Percentiles rank a stretch among this genome's conserved stretches.
phyloP scores from a whole-genome alignment of 1,140 invertebrate species.

The Pachypeltis micranthus region DNA sequence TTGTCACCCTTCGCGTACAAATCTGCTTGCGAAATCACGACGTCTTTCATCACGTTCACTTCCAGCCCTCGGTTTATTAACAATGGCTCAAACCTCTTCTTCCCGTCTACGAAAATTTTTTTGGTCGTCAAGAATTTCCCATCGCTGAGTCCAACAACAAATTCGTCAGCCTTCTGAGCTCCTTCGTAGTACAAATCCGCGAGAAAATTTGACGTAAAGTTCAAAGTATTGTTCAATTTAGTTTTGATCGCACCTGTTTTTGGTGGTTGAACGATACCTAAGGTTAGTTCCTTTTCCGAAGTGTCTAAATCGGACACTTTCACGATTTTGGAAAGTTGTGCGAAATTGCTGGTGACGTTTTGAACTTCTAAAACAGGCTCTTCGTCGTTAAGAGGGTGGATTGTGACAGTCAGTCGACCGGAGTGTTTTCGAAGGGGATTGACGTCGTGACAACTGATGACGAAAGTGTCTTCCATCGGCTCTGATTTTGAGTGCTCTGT shows the following conservation, averaged over 20 bases:
- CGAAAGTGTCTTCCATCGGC: slow-evolving; percentile 14
- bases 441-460: slow-evolving; percentile 10
- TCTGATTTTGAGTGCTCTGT: background rate
- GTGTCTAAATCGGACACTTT: slow-evolving; percentile 8
- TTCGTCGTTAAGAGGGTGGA: slow-evolving; percentile 13
- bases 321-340: background rate
- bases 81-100: slow-evolving; percentile 7
- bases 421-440: background rate
- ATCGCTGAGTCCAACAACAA: background rate
- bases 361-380: background rate
- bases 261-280: background rate
- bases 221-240: slow-evolving; percentile 5
- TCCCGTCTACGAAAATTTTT: background rate
- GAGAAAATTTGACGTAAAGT: background rate
- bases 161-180: background rate
- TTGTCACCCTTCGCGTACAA: slow-evolving; percentile 8
- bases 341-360: background rate
- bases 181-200: slow-evolving; percentile 14
- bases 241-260: slow-evolving; percentile 1
- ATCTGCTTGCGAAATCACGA: background rate
- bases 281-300: background rate
- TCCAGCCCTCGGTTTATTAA: slow-evolving; percentile 10
- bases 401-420: background rate
- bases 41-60: background rate
- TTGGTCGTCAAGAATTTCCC: background rate